A percentile compares a stretch with the other conserved stretches of the same genome.
Evolutionary conservation across 2,888 invertebrate species (phyloP).

Genomic region (Polydrusus pterygomalis): DNA sequence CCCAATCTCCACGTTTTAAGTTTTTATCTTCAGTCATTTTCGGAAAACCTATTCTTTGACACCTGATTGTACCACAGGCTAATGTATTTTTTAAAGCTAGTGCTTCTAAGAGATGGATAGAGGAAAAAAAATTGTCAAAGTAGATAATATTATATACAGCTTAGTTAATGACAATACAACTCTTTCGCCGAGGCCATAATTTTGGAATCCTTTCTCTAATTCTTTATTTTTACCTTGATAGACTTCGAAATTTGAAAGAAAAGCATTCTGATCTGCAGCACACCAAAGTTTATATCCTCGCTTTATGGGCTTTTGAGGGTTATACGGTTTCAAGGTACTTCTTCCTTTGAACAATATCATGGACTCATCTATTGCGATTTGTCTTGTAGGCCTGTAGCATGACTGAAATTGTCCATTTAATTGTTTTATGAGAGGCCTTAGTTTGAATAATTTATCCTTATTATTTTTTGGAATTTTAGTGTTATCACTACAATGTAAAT

Average conservation of each 20-base stretch:
- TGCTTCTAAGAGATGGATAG: too few species aligned
- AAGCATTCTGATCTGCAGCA: not conserved
- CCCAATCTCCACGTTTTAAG: too few species aligned
- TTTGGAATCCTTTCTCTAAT: not conserved
- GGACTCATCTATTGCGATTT: slow-evolving; percentile 38
- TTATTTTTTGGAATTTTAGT: too few species aligned
- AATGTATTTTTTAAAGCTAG: too few species aligned
- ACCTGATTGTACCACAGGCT: too few species aligned
- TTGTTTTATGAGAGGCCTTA: not conserved
- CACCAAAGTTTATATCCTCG: slow-evolving; percentile 18
- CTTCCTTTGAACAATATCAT: slow-evolving; percentile 54
- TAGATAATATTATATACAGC: too few species aligned
- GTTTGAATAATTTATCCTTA: slow-evolving; percentile 17
- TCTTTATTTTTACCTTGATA: slow-evolving; percentile 7
- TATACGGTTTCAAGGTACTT: slow-evolving; percentile 45
- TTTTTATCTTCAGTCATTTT: too few species aligned
- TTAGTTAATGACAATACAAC: slow-evolving; percentile 11
- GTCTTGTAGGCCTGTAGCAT: not conserved
- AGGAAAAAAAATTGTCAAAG: too few species aligned
- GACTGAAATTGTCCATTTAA: not conserved
- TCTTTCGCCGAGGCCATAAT: slow-evolving; percentile 10
- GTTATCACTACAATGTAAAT: too few species aligned
- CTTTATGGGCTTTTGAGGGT: slow-evolving; percentile 45
- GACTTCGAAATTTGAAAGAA: not conserved
- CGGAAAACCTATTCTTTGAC: too few species aligned